A percentile compares a stretch with the other conserved stretches of the same genome.
Conservation (phyloP, 23 tunicate genomes). For the Trididemnum miniatum region DNA sequence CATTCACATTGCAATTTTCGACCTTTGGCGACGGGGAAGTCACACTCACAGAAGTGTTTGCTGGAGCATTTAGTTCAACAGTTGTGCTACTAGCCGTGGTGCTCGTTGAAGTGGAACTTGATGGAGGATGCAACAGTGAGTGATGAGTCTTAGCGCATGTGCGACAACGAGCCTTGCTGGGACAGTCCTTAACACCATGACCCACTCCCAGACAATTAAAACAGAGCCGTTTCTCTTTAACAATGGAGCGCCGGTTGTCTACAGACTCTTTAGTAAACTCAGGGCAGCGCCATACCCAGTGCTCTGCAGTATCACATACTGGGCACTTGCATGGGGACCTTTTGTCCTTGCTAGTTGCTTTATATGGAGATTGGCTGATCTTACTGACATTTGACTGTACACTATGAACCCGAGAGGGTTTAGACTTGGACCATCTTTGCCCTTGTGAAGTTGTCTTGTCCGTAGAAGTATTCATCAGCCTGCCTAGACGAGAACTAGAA, state of each 20-base stretch:
- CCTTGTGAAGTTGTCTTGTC: constrained; percentile 7
- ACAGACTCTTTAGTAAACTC: constrained; percentile 4
- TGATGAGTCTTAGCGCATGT: constrained; percentile 9
- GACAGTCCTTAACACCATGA: constrained; percentile 10
- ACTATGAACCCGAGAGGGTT: not conserved
- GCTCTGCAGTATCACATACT: not conserved
- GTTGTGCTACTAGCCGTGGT: not conserved
- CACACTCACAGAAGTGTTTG: not conserved
- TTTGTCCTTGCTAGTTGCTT: not conserved
- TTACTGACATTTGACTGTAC: not conserved
- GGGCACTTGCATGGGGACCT: not conserved
- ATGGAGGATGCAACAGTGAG: constrained; percentile 2
- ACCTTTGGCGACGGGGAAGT: not conserved
- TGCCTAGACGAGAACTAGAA: constrained; percentile 2
- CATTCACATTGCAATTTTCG: not conserved
- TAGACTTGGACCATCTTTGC: not conserved
- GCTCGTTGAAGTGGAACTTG: not conserved
- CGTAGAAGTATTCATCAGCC: not conserved
- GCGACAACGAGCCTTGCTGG: constrained; percentile 13
- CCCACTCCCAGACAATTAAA: constrained; percentile 10
- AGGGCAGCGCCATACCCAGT: not conserved
- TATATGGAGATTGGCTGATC: not conserved
- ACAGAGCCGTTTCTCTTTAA: constrained; percentile 15
- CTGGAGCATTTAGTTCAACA: not conserved
- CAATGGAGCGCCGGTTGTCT: not conserved